Evolutionary conservation across 2,113 vertebrate species (phyloP).

Genomic region (Himantopus leucocephalus): DNA sequence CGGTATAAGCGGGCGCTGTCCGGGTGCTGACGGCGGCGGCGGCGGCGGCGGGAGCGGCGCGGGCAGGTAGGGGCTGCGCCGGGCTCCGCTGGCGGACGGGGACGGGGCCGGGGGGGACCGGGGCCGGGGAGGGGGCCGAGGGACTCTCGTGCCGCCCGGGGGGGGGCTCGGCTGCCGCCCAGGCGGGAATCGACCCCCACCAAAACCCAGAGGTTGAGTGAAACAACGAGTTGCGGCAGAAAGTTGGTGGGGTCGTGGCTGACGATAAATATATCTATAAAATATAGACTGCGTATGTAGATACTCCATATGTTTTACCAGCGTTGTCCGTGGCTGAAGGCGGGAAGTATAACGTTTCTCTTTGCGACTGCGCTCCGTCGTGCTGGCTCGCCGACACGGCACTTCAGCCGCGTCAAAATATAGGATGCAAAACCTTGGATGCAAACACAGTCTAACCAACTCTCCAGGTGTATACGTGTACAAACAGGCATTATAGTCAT

Average conservation of each 20-base stretch:
- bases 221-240: not conserved
- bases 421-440: not conserved
- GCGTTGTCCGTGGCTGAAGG: not conserved
- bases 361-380: fast-evolving
- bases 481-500: fast-evolving
- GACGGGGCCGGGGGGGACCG: not conserved
- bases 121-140: not conserved
- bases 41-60: slow-evolving; percentile 62
- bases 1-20: slow-evolving; percentile 84
- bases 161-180: not conserved
- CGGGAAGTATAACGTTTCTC: not conserved
- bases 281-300: fast-evolving
- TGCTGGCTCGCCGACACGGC: not conserved
- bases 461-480: not conserved
- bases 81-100: not conserved
- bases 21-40: slow-evolving; percentile 74
- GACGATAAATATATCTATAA: fast-evolving
- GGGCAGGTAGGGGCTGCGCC: slow-evolving; percentile 31
- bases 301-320: not conserved
- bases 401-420: not conserved
- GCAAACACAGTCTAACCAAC: not conserved
- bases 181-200: not conserved
- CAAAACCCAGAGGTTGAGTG: not conserved
- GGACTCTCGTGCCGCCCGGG: not conserved
- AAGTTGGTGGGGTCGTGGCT: not conserved